A percentile compares a stretch with the other conserved stretches of the same genome.
Conservation (phyloP, 2,113 vertebrate species). For the Tragelaphus scriptus region DNA sequence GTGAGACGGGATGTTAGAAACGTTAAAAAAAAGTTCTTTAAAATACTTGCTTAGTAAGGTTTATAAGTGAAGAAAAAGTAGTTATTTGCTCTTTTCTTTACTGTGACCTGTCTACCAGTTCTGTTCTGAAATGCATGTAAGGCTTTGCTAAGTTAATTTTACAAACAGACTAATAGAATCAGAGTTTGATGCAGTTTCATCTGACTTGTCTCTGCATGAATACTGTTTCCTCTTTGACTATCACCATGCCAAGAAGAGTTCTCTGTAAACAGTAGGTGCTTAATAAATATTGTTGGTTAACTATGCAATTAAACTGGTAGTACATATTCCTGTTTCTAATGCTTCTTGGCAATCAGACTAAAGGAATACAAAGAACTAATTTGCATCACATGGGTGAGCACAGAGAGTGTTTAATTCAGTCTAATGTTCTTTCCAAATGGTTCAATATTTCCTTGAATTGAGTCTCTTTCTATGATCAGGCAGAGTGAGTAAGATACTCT, state of each 20-base stretch:
- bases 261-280: slow-evolving; percentile 45
- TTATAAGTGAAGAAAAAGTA: background rate
- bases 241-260: background rate
- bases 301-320: slow-evolving; percentile 20
- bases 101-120: background rate
- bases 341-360: slow-evolving; percentile 21
- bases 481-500: slow-evolving; percentile 46
- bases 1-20: background rate
- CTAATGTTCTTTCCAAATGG: slow-evolving; percentile 62
- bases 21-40: background rate
- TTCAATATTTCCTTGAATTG: slow-evolving; percentile 63
- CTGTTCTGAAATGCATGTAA: background rate
- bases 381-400: slow-evolving; percentile 56
- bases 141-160: background rate
- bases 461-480: slow-evolving; percentile 37
- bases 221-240: background rate
- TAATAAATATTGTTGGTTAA: slow-evolving; percentile 48
- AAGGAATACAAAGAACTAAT: slow-evolving; percentile 55
- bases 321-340: background rate
- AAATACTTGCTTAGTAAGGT: background rate
- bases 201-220: background rate
- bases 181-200: background rate
- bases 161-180: background rate
- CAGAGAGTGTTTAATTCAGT: slow-evolving; percentile 61
- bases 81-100: background rate